A percentile compares a stretch with the other conserved stretches of the same genome.
Conservation (phyloP, 2,113 vertebrate genomes). For the Podarcis muralis region DNA sequence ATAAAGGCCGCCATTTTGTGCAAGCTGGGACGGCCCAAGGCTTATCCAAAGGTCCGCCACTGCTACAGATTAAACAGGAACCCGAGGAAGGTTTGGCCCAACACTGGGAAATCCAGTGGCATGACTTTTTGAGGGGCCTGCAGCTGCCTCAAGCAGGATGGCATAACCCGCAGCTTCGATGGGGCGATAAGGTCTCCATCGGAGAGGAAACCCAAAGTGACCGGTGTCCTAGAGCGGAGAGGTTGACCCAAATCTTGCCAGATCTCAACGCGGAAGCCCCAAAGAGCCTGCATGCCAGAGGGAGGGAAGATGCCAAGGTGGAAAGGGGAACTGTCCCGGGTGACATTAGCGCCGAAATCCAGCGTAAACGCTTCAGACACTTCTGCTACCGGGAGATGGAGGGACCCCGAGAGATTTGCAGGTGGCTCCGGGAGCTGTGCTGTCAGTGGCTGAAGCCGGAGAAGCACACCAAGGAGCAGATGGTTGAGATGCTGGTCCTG, state of each 20-base stretch:
- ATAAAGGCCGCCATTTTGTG: background rate
- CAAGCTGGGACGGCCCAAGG: background rate
- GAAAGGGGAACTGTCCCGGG: background rate
- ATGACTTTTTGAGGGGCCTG: background rate
- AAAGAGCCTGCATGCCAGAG: background rate
- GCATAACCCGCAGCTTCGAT: background rate
- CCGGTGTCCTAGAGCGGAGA: background rate
- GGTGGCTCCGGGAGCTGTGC: background rate
- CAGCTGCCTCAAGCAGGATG: background rate
- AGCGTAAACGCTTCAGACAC: background rate
- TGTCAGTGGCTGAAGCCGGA: background rate
- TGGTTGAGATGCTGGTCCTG: background rate
- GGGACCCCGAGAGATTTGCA: background rate
- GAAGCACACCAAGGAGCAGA: background rate
- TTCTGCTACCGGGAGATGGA: constrained; percentile 1
- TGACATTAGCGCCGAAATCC: background rate
- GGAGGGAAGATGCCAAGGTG: background rate
- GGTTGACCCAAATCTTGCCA: background rate
- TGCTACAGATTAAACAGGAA: background rate
- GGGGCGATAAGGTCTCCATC: background rate
- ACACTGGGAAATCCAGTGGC: background rate
- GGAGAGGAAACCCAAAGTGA: background rate
- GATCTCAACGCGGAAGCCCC: background rate
- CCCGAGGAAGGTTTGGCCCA: background rate
- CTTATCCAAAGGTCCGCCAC: background rate